Base-by-base conservation (phyloP, 2,888 invertebrate genomes). In the Agonum fuliginosum region DNA sequence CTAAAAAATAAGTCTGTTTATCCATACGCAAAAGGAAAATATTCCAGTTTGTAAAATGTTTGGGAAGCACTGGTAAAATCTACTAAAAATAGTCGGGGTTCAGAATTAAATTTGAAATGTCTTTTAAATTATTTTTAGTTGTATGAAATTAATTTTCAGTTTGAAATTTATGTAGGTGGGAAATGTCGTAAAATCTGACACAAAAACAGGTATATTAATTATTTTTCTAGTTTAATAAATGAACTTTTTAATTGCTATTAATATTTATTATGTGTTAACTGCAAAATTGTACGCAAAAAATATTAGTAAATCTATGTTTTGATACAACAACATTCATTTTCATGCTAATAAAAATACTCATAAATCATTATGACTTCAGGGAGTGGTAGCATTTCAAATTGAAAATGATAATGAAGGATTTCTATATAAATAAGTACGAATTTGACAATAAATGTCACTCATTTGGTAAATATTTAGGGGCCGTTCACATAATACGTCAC, bases 71-170 rank as follows among this genome's bases (percentile, higher is more conserved):
- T 46, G 71, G n/a, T 71, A 8, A 30, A 48, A 71, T 20, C 8
- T 12, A 48, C 48, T 48, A 24, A 71, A 71, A 71, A 71, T 48
- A 71, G 48, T 19, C 19, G 3, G 46, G 71, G 30, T 43, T 48
- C 30, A 24, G 71, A 71, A 30, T 62, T 62, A 71, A 71, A 48
- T 71, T 71, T 71, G 30, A 71, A 48, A 71, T 48, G 71, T 48
- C 46, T 71, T 24, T 46, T 48, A 71, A 71, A 71, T 71, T 48
- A 71, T 71, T 69, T 71, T 71, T 71, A 71, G 46, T 71, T 48
- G 27, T 27, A 27, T 17, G 30, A 71, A 71, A 71, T 71, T 71
- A 71, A 71, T 71, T 71, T 71, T 71, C 48, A 27, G 71, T 48
- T 71, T 48, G 24, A 24, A 71, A 71, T 48, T 46, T 46, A 71